Evolutionary conservation across 35 echinoderm and acorn worm species (phyloP).

Genomic region (Patiria miniata): DNA sequence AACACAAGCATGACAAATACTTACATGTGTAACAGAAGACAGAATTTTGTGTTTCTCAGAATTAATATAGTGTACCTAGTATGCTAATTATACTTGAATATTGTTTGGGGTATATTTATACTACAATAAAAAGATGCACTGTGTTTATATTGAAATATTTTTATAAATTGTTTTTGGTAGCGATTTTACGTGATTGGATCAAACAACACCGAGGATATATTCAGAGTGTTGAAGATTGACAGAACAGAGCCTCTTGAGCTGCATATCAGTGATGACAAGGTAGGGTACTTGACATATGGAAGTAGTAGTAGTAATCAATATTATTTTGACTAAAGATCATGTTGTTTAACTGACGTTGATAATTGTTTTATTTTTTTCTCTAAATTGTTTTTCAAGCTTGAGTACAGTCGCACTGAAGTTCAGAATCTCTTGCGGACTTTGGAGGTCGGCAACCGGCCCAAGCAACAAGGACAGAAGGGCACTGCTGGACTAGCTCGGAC

Average conservation of each 20-base stretch:
- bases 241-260: slow-evolving; percentile 64
- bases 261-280: slow-evolving; percentile 70
- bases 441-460: slow-evolving; percentile 38
- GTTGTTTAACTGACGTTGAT: neutral
- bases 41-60: no score
- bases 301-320: no score
- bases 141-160: neutral
- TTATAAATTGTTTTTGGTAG: slow-evolving; percentile 38
- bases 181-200: slow-evolving; percentile 74
- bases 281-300: neutral
- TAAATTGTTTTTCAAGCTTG: slow-evolving; percentile 37
- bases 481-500: slow-evolving; percentile 41
- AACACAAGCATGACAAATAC: no score
- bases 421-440: slow-evolving; percentile 48
- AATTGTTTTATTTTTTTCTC: neutral
- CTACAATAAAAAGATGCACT: neutral
- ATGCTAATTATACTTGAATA: no score
- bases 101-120: no score
- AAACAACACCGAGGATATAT: slow-evolving; percentile 62
- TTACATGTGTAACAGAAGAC: no score
- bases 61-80: no score
- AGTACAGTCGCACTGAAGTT: slow-evolving; percentile 51
- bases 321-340: neutral
- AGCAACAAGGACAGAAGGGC: neutral
- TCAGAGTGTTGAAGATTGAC: slow-evolving; percentile 75